Conservation (phyloP, 2,797 vertebrate species). For the Telmatherina bonti region DNA sequence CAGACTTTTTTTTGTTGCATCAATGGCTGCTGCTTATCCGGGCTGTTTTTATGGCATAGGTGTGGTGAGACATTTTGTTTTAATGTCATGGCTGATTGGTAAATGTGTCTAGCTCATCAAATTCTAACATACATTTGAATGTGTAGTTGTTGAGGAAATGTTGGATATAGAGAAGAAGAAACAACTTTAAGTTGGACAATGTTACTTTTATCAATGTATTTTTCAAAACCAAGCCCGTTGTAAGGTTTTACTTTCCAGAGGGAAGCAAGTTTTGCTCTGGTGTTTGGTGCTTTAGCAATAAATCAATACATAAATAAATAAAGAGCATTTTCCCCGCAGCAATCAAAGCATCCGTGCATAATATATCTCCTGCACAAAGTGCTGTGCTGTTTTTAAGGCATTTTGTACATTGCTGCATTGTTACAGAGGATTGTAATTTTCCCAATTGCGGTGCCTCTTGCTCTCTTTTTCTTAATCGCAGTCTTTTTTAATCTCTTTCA, state of each 20-base stretch:
- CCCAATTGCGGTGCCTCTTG: conserved; percentile 8
- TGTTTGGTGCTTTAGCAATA: neutral
- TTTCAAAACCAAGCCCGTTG: neutral
- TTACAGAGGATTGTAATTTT: conserved; percentile 48
- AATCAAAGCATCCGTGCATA: conserved; percentile 8
- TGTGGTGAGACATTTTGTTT: neutral
- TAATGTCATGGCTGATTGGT: neutral
- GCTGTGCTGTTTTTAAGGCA: conserved; percentile 19
- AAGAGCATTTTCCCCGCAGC: conserved; percentile 27
- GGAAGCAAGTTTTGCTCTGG: neutral
- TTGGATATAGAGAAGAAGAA: neutral
- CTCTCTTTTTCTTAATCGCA: conserved; percentile 43
- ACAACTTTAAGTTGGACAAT: neutral
- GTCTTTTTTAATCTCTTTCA: conserved; percentile 21
- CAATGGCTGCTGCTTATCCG: neutral
- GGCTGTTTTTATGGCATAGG: neutral
- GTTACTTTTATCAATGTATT: neutral
- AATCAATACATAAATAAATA: neutral
- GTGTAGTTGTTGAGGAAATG: neutral
- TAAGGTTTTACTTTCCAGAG: neutral
- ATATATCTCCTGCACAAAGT: conserved; percentile 9
- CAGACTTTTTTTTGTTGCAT: neutral
- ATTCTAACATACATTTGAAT: too few species aligned
- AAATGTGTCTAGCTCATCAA: neutral
- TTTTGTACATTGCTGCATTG: conserved; percentile 43